Percentiles rank a stretch among this genome's conserved stretches.
Evolutionary conservation across 2,888 invertebrate genomes (phyloP).

Genomic region (Mythimna vitellina): DNA sequence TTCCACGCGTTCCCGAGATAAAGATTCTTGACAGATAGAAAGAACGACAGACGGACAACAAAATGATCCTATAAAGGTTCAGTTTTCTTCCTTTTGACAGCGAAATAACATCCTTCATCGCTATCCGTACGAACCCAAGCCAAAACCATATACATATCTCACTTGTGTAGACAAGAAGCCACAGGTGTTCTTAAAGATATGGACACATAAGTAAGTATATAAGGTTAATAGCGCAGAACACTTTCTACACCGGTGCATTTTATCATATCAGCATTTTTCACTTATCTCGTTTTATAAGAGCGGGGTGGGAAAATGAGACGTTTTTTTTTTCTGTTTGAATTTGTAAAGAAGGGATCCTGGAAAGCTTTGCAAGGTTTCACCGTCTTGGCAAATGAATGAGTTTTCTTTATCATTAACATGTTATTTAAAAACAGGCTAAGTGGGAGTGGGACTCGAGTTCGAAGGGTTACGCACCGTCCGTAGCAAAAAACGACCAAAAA

Average conservation of each 20-base stretch:
- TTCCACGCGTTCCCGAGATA: too few species aligned
- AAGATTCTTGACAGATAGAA: too few species aligned
- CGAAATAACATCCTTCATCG: background rate
- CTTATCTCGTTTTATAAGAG: constrained; percentile 15
- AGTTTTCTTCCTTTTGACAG: too few species aligned
- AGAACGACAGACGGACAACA: too few species aligned
- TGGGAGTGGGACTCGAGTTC: too few species aligned
- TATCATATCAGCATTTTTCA: constrained; percentile 15
- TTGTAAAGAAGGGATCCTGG: background rate
- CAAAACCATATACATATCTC: background rate
- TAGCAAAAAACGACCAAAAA: too few species aligned
- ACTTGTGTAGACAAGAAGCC: constrained; percentile 5
- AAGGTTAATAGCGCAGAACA: constrained; percentile 36
- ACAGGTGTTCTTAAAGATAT: constrained; percentile 39
- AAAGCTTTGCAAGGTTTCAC: too few species aligned
- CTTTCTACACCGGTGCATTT: constrained; percentile 31
- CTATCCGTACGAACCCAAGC: background rate
- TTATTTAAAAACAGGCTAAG: too few species aligned
- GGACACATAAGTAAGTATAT: background rate
- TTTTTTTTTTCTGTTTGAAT: background rate
- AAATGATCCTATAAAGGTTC: too few species aligned
- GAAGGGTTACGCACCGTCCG: too few species aligned
- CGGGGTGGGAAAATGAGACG: background rate
- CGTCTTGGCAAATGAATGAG: too few species aligned
- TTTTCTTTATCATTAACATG: too few species aligned